Percentiles rank a stretch among this genome's conserved stretches.
Evolutionary conservation across 2,888 invertebrate genomes (phyloP).

Genomic region (Elysia crispata): DNA sequence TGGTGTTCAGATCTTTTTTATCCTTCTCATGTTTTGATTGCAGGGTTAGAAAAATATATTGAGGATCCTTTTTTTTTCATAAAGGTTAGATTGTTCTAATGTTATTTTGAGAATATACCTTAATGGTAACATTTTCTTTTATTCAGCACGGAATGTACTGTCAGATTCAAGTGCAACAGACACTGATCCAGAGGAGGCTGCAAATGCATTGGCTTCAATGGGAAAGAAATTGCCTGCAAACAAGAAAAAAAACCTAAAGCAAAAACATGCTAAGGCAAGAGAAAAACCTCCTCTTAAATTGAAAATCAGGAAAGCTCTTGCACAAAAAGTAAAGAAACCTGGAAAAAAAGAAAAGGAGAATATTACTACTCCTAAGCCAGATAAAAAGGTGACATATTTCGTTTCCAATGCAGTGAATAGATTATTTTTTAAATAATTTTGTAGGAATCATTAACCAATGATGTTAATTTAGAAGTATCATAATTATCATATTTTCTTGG

Average conservation of each 20-base stretch:
- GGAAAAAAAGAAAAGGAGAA: conserved; percentile 71
- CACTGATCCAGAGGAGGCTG: conserved; percentile 75
- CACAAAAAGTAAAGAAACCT: conserved; percentile 73
- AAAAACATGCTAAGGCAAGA: conserved; percentile 59
- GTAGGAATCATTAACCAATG: no score
- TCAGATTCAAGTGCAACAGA: conserved; percentile 76
- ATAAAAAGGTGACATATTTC: no score
- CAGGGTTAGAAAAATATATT: not conserved
- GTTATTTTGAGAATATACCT: no score
- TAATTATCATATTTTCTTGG: no score
- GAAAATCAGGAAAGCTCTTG: conserved; percentile 51
- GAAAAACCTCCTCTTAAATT: conserved; percentile 55
- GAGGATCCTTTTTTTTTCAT: not conserved
- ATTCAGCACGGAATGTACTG: conserved; percentile 47
- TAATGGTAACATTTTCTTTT: conserved; percentile 37
- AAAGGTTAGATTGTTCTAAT: conserved; percentile 36
- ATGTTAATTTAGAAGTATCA: no score
- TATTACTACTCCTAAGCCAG: conserved; percentile 70
- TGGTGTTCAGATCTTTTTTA: no score
- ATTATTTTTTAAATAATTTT: no score
- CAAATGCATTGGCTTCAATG: conserved; percentile 62
- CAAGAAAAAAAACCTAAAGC: conserved; percentile 58
- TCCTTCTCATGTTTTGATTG: no score
- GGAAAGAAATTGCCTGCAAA: conserved; percentile 51
- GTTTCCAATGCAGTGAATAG: no score